A percentile compares a stretch with the other conserved stretches of the same genome.
Conservation (phyloP, 1,140 invertebrate genomes). For the Cheumatopsyche charites region DNA sequence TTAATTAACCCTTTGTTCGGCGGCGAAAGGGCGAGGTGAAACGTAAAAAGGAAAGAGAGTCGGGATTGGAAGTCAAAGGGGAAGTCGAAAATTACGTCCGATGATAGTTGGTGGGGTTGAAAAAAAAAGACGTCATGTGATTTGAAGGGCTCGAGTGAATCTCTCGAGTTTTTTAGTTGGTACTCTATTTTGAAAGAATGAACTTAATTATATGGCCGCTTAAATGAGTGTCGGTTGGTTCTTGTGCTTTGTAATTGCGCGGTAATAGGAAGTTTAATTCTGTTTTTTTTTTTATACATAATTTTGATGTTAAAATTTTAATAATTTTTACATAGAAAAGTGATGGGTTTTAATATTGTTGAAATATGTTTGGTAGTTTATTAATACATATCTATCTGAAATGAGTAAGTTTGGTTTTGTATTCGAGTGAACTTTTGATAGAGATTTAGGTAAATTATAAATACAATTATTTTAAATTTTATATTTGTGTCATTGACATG, state of each 20-base stretch:
- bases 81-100: conserved; percentile 41
- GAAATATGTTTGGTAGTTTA: too few species aligned
- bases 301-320: neutral
- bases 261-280: neutral
- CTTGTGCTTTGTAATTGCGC: neutral
- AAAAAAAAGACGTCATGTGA: conserved; percentile 18
- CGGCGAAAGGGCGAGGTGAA: conserved; percentile 40
- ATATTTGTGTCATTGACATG: too few species aligned
- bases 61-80: neutral
- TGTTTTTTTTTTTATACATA: neutral
- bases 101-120: conserved; percentile 30
- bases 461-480: too few species aligned
- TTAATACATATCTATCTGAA: neutral
- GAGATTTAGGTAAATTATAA: too few species aligned
- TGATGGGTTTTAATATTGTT: neutral
- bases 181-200: conserved; percentile 48
- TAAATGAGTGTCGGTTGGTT: conserved; percentile 41
- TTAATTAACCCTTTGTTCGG: conserved; percentile 49
- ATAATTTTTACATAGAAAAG: neutral
- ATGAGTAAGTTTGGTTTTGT: too few species aligned
- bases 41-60: conserved; percentile 32
- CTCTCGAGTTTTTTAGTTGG: conserved; percentile 32
- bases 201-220: conserved; percentile 50
- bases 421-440: too few species aligned
- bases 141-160: conserved; percentile 14